Percentiles rank a stretch among this genome's conserved stretches.
These are phyloP conservation scores for Limonius californicus DNA, from an alignment of 1,140 invertebrate genomes.

Conservation along the genomic window DNA sequence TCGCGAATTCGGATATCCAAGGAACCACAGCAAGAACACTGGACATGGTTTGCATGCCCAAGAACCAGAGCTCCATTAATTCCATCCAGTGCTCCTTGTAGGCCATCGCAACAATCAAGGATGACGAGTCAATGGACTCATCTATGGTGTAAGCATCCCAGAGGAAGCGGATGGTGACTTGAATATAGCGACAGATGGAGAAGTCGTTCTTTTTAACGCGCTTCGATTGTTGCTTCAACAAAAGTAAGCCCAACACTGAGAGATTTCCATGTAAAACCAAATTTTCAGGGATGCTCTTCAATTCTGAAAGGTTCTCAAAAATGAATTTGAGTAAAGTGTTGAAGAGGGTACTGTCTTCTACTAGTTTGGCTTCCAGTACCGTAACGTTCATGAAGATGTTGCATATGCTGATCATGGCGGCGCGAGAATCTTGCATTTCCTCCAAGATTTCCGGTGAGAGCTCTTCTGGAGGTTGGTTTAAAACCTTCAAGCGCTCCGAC, in stretches of 20 bases:
- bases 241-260: constrained; percentile 73
- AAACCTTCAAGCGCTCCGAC: constrained; percentile 68
- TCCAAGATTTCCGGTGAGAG: constrained; percentile 67
- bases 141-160: constrained; percentile 91
- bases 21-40: constrained; percentile 73
- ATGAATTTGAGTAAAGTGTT: constrained; percentile 79
- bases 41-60: constrained; percentile 89
- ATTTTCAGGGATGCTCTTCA: constrained; percentile 79
- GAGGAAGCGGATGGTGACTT: constrained; percentile 80
- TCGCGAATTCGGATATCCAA: constrained; percentile 86
- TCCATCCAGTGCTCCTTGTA: constrained; percentile 88
- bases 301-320: constrained; percentile 78
- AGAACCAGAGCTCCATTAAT: constrained; percentile 86
- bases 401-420: constrained; percentile 81
- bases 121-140: constrained; percentile 76
- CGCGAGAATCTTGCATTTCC: constrained; percentile 76
- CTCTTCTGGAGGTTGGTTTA: constrained; percentile 69
- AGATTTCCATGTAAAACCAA: constrained; percentile 81
- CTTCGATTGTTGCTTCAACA: constrained; percentile 78
- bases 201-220: constrained; percentile 82
- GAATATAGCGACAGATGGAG: constrained; percentile 81
- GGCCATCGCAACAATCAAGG: constrained; percentile 75
- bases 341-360: constrained; percentile 72
- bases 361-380: constrained; percentile 78
- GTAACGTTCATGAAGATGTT: constrained; percentile 91